Base-by-base conservation (phyloP, 2,888 invertebrate species). In the Seira musarum region DNA sequence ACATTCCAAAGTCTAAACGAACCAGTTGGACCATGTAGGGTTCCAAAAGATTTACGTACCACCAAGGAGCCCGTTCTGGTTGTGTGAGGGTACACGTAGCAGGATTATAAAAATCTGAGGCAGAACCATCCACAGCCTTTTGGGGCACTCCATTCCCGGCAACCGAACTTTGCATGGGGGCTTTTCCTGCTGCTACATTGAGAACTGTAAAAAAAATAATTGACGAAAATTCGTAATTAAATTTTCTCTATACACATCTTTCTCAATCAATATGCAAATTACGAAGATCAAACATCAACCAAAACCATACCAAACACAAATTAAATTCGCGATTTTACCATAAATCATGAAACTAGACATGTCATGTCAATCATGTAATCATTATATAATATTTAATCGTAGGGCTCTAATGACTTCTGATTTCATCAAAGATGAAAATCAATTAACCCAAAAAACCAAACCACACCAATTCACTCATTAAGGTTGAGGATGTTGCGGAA, bases 1-100 rank as follows among this genome's bases (percentile, higher is more conserved):
- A 92, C 89, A 95, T 95, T 82, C 96, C 96, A 88, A 96, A 96
- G 90, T 96, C 96, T 80, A 97, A 90, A 63, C 96, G 91, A 25
- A 97, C 96, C 80, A 97, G 91, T 88, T 97, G 96, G 81, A 97
- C 96, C 96, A 97, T 96, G 89, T 97, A 97, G 0, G 97, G 96
- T 88, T 97, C 97, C 82, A 97, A 91, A 0, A 97, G 92, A 89
- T 97, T 97, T 87, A 97, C 96, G 90, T 97, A 97, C 96, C 96
- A 97, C 96, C 96, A 96, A 1, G 96, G 96, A 30, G 93, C 92
- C n/a, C 93, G 90, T 89, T 96, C 96, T 0, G 93, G 89, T 89
- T 93, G 94, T 0, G 96, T 96, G 68, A 96, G 91, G 0, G 96
- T 95, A 89, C 97, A 97, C 1, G 96, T 96, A 85, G 95, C 95